A percentile compares a stretch with the other conserved stretches of the same genome.
Conservation (phyloP, 1,140 invertebrate species). For the Scylla paramamosain region DNA sequence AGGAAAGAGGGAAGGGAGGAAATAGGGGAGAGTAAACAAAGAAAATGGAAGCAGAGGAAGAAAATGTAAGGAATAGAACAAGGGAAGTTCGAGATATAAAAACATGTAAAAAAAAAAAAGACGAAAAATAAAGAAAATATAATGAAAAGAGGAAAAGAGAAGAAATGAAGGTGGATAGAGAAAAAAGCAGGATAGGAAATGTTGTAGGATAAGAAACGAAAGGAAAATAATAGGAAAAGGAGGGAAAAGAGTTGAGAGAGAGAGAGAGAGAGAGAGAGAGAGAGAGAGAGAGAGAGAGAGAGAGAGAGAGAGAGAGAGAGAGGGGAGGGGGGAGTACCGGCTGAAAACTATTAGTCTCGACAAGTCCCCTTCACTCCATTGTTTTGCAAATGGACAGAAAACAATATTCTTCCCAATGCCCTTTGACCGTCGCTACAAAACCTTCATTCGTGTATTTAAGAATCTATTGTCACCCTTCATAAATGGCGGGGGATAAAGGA, state of each 20-base stretch:
- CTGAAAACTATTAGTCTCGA: not conserved
- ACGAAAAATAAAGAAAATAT: not conserved
- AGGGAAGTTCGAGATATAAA: no score
- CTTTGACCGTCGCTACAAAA: slow-evolving; percentile 1
- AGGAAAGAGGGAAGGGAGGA: no score
- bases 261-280: slow-evolving; percentile 17
- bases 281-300: not conserved
- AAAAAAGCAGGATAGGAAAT: not conserved
- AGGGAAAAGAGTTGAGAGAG: not conserved
- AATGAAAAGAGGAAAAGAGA: no score
- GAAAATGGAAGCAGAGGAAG: not conserved
- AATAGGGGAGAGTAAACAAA: not conserved
- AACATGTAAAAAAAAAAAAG: not conserved
- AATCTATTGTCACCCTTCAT: slow-evolving; percentile 10
- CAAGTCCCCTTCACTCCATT: not conserved
- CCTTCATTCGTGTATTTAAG: slow-evolving; percentile 9
- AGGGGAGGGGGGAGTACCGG: no score
- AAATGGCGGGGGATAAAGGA: not conserved
- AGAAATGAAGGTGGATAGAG: not conserved
- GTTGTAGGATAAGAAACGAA: not conserved
- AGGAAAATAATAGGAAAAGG: not conserved
- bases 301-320: no score
- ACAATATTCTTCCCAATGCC: not conserved
- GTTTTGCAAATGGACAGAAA: not conserved
- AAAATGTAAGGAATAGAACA: not conserved